Conservation (phyloP, 2,888 invertebrate species). For the Nowickia ferox region DNA sequence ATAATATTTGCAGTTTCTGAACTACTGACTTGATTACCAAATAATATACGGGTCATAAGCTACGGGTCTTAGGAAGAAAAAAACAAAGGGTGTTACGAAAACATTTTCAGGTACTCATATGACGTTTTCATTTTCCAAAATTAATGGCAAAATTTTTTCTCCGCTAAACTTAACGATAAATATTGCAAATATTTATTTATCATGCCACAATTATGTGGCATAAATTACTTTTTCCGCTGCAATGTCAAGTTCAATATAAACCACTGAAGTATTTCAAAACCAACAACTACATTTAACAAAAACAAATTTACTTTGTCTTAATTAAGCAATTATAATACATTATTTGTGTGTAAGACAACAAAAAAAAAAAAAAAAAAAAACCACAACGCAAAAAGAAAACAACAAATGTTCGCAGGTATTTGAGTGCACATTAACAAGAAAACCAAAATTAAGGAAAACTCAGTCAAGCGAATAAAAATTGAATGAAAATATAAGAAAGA, state of each 20-base stretch:
- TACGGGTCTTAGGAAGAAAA: no score
- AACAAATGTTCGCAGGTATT: neutral
- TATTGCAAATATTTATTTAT: neutral
- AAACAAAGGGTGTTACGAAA: no score
- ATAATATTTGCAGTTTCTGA: no score
- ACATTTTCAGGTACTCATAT: no score
- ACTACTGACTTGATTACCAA: no score
- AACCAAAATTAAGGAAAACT: constrained; percentile 50
- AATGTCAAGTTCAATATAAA: constrained; percentile 67
- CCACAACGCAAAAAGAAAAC: neutral
- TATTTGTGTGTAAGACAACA: neutral
- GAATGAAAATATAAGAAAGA: constrained; percentile 28
- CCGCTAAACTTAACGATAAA: no score
- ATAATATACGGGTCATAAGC: no score
- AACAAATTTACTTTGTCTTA: constrained; percentile 44
- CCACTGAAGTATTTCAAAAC: constrained; percentile 41
- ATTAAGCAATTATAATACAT: constrained; percentile 61
- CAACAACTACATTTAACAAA: constrained; percentile 2
- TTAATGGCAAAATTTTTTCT: no score
- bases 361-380: constrained; percentile 10
- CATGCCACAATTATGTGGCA: neutral
- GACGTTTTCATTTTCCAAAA: no score
- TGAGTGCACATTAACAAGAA: constrained; percentile 27
- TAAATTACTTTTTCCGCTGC: constrained; percentile 16
- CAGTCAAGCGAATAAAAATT: constrained; percentile 50